Percentiles rank a stretch among this genome's conserved stretches.
Evolutionary conservation across 2,888 invertebrate genomes (phyloP).

Genomic region (Dioctria rufipes): DNA sequence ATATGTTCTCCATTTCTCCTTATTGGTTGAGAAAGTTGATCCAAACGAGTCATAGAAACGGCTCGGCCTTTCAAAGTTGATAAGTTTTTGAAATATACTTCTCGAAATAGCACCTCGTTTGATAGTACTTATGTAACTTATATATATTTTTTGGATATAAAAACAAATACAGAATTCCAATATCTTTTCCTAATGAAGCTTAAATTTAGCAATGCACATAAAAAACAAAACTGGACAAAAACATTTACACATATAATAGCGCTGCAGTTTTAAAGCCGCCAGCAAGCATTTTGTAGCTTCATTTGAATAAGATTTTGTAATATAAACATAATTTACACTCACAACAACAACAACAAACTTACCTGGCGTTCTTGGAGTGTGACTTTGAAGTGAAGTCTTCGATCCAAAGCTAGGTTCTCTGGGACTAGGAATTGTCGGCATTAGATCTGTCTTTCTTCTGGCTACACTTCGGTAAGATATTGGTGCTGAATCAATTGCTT

Average conservation of each 20-base stretch:
- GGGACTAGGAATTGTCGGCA: slow-evolving; percentile 88
- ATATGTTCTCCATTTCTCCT: slow-evolving; percentile 73
- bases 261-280: slow-evolving; percentile 1
- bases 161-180: not conserved
- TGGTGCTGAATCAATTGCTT: slow-evolving; percentile 71
- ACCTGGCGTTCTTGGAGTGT: slow-evolving; percentile 72
- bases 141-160: not conserved
- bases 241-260: not conserved
- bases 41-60: slow-evolving; percentile 94
- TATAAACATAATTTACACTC: not conserved
- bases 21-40: slow-evolving; percentile 85
- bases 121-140: slow-evolving; percentile 11
- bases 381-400: slow-evolving; percentile 72
- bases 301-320: slow-evolving; percentile 44
- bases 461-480: slow-evolving; percentile 85
- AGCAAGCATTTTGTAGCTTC: slow-evolving; percentile 25
- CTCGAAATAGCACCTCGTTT: slow-evolving; percentile 26
- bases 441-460: slow-evolving; percentile 90
- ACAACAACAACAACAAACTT: slow-evolving; percentile 2
- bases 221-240: slow-evolving; percentile 15
- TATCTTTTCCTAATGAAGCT: slow-evolving; percentile 37
- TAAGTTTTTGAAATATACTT: slow-evolving; percentile 40
- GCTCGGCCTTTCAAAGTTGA: slow-evolving; percentile 80
- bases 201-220: not conserved
- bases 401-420: slow-evolving; percentile 75